Evolutionary conservation across 2,113 vertebrate genomes (phyloP).

Genomic region (Gobiocypris rarus): DNA sequence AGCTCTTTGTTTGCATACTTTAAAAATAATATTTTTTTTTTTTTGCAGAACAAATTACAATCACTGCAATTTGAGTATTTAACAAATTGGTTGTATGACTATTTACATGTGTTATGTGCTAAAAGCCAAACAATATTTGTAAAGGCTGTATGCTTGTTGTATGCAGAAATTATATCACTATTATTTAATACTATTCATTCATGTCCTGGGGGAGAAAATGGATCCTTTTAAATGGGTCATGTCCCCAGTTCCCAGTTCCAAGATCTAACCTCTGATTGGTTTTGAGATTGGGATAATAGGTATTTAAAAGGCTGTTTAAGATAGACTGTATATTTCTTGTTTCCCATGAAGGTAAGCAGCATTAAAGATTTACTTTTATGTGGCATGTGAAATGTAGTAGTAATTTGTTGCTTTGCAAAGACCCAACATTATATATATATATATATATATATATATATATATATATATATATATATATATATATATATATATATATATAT

Average conservation of each 20-base stretch:
- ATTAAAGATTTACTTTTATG: not conserved
- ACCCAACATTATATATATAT: not conserved
- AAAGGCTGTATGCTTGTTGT: not conserved
- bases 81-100: not conserved
- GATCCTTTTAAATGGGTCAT: conserved; percentile 14
- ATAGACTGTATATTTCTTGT: not conserved
- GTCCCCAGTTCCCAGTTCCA: not conserved
- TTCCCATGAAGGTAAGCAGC: conserved; percentile 7
- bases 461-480: too few species aligned
- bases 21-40: not conserved
- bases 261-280: conserved; percentile 21
- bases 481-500: not conserved
- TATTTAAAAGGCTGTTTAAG: conserved; percentile 1
- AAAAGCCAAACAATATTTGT: not conserved
- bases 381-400: not conserved
- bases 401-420: not conserved
- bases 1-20: not conserved
- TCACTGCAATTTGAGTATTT: not conserved
- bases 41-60: not conserved
- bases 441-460: not conserved
- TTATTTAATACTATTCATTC: not conserved
- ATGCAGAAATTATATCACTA: not conserved
- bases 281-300: not conserved
- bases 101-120: not conserved
- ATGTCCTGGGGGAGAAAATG: not conserved